Conservation (phyloP, 2,888 invertebrate species). For the Idaea aversata region DNA sequence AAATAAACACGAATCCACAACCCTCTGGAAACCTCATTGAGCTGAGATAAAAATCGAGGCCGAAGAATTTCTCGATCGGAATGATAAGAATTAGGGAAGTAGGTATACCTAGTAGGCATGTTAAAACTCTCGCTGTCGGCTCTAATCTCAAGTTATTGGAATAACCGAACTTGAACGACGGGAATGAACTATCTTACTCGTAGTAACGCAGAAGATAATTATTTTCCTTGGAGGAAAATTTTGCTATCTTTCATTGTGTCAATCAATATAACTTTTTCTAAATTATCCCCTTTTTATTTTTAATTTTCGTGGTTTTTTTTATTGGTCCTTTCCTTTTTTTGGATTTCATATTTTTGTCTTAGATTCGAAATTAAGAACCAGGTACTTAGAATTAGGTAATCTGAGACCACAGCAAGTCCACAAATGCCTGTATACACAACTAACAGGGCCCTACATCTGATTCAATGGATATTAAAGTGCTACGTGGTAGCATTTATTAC, state of each 20-base stretch:
- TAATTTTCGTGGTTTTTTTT: neutral
- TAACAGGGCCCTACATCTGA: no score
- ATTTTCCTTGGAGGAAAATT: neutral
- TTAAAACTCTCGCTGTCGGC: neutral
- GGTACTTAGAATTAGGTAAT: no score
- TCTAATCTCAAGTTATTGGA: constrained; percentile 1
- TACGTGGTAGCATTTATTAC: no score
- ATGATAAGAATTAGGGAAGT: constrained; percentile 12
- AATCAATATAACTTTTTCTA: neutral
- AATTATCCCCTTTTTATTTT: neutral
- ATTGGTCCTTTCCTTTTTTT: neutral
- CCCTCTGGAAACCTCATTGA: constrained; percentile 9
- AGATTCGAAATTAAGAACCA: neutral
- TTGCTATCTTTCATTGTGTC: neutral
- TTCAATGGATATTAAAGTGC: no score
- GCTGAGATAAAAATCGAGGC: constrained; percentile 16
- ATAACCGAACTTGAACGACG: neutral
- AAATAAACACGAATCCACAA: constrained; percentile 13
- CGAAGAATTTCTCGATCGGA: constrained; percentile 16
- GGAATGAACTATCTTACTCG: neutral
- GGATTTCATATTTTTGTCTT: neutral
- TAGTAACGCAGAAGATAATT: neutral
- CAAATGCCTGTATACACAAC: no score
- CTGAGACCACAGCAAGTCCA: no score
- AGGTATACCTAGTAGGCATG: neutral